These are phyloP conservation scores for Drosophila leontia DNA, from an alignment of 1,140 invertebrate genomes.

Conservation along the genomic window DNA sequence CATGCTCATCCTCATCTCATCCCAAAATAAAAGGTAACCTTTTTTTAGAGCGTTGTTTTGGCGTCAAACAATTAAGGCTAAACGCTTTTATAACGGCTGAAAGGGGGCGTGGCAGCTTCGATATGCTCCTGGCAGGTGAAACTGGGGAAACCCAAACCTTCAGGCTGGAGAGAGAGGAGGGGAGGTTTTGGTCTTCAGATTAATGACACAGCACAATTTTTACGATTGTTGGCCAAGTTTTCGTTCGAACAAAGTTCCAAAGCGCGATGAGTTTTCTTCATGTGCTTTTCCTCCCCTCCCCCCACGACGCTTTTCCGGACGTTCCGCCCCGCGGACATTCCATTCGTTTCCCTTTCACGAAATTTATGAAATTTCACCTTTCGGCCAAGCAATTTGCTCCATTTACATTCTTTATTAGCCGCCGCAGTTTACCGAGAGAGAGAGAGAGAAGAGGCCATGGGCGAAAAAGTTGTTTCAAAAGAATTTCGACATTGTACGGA, in stretches of 20 bases:
- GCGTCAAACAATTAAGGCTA: conserved; percentile 41
- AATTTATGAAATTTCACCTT: conserved; percentile 81
- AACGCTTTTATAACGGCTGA: conserved; percentile 38
- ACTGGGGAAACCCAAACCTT: conserved; percentile 1
- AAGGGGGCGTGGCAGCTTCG: not conserved
- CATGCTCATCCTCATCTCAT: not conserved
- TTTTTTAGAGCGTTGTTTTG: not conserved
- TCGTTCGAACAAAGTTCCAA: conserved; percentile 50
- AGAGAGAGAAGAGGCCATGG: not conserved
- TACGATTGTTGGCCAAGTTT: conserved; percentile 46
- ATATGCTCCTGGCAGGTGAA: conserved; percentile 1
- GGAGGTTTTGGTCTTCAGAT: conserved; percentile 31
- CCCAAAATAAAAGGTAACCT: not conserved
- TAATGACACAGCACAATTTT: conserved; percentile 50
- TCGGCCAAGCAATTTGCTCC: conserved; percentile 80
- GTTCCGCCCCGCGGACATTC: conserved; percentile 26
- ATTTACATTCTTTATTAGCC: conserved; percentile 82
- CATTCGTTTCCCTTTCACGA: conserved; percentile 42
- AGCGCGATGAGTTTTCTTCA: conserved; percentile 38
- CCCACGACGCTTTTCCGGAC: conserved; percentile 4
- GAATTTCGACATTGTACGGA: conserved; percentile 19
- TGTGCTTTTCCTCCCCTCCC: conserved; percentile 1
- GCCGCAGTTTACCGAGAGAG: conserved; percentile 45
- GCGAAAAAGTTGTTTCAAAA: conserved; percentile 35
- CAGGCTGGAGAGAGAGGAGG: not conserved